Evolutionary conservation across 2,113 vertebrate genomes (phyloP).

Genomic region (Tyrannus savana): DNA sequence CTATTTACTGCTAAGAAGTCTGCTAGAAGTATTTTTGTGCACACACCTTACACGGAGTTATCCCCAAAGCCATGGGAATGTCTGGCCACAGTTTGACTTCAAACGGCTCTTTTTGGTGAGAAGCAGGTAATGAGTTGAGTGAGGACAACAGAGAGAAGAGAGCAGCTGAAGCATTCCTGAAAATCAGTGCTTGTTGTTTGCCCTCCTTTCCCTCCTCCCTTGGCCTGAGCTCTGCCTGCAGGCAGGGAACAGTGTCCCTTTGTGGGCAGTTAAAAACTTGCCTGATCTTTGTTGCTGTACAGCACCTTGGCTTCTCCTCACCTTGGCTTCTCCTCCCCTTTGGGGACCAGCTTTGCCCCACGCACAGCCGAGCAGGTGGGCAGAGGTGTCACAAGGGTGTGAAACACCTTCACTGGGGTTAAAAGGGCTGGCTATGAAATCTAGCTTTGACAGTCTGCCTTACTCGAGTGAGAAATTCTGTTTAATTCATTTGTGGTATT

Average conservation of each 20-base stretch:
- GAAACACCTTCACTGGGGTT: background rate
- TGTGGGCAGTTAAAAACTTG: background rate
- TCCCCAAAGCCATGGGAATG: background rate
- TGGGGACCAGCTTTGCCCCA: background rate
- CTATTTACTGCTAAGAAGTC: background rate
- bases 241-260: background rate
- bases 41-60: fast-evolving
- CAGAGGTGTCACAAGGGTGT: fast-evolving
- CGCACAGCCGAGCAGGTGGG: fast-evolving
- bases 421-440: fast-evolving
- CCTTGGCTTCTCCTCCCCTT: fast-evolving
- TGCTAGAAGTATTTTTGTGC: background rate
- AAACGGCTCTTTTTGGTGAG: background rate
- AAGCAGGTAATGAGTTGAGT: fast-evolving
- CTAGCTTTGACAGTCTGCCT: fast-evolving
- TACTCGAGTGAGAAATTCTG: background rate
- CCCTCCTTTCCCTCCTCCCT: background rate
- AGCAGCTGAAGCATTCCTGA: background rate
- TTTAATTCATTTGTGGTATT: background rate
- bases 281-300: fast-evolving
- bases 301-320: background rate
- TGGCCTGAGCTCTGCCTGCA: background rate
- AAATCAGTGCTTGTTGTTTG: fast-evolving
- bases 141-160: fast-evolving
- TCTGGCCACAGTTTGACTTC: fast-evolving